Evolutionary conservation across 2,888 invertebrate species (phyloP).

Genomic region (Orgyia antiqua): DNA sequence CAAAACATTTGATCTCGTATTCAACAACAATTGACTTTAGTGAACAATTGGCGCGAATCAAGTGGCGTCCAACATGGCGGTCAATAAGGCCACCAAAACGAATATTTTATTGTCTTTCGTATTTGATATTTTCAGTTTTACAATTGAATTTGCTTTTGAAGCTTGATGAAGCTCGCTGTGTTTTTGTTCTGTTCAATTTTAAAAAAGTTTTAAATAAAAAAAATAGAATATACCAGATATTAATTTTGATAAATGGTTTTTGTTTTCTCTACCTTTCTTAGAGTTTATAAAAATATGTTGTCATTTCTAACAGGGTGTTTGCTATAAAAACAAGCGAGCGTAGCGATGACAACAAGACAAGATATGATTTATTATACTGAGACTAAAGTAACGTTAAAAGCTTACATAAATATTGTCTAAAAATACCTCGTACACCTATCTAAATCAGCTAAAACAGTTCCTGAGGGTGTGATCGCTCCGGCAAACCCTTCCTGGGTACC

Average conservation of each 20-base stretch:
- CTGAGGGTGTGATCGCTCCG: not conserved
- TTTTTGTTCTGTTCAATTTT: not conserved
- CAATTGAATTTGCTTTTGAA: slow-evolving; percentile 10
- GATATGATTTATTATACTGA: too few relatives aligned
- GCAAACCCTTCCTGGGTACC: not conserved
- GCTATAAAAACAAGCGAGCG: too few relatives aligned
- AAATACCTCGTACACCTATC: too few relatives aligned
- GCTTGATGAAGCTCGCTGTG: slow-evolving; percentile 1
- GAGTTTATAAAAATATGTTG: too few relatives aligned
- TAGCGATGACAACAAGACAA: too few relatives aligned
- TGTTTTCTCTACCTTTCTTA: too few relatives aligned
- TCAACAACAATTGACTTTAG: not conserved
- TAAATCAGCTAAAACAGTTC: not conserved
- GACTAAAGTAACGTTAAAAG: too few relatives aligned
- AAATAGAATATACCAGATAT: too few relatives aligned
- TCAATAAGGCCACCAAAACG: slow-evolving; percentile 1
- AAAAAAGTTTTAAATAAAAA: too few relatives aligned
- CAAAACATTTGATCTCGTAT: not conserved
- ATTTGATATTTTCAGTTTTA: slow-evolving; percentile 8
- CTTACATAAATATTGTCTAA: too few relatives aligned
- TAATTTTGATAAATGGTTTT: too few relatives aligned
- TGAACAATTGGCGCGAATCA: slow-evolving; percentile 3
- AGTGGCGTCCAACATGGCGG: not conserved
- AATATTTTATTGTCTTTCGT: slow-evolving; percentile 4
- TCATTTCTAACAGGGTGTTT: too few relatives aligned